Conservation (phyloP, 2,888 invertebrate genomes). For the Drosophila robusta region DNA sequence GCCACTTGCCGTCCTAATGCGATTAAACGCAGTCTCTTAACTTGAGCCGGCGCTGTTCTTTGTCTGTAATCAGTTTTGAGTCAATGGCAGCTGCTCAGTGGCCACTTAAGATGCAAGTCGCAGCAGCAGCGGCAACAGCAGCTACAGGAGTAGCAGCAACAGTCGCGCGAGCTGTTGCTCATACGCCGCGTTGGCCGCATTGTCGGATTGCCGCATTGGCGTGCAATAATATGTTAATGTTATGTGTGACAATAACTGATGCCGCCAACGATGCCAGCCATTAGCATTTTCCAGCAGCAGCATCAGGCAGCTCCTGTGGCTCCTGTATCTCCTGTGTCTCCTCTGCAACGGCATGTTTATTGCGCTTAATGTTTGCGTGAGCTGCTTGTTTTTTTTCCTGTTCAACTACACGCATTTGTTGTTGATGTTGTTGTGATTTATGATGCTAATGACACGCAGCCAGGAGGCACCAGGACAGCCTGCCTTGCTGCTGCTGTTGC, state of each 20-base stretch:
- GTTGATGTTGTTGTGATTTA: slow-evolving; percentile 79
- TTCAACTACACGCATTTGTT: slow-evolving; percentile 36
- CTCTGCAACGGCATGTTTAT: slow-evolving; percentile 75
- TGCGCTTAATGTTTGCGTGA: slow-evolving; percentile 78
- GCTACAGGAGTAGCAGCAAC: no score
- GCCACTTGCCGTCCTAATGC: slow-evolving; percentile 19
- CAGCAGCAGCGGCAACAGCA: slow-evolving; percentile 9
- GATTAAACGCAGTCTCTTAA: slow-evolving; percentile 18
- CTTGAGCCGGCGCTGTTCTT: neutral
- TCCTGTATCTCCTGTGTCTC: slow-evolving; percentile 20
- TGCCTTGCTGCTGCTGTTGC: slow-evolving; percentile 31
- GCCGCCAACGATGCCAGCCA: slow-evolving; percentile 56
- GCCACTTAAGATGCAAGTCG: slow-evolving; percentile 56
- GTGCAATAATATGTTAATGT: slow-evolving; percentile 84
- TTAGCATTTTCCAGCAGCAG: slow-evolving; percentile 71
- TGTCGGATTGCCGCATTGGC: slow-evolving; percentile 44
- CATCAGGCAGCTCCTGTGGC: slow-evolving; percentile 10
- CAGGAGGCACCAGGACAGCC: slow-evolving; percentile 26
- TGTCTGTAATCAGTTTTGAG: slow-evolving; percentile 15
- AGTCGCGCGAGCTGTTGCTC: slow-evolving; percentile 33
- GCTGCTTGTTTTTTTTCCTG: slow-evolving; percentile 38
- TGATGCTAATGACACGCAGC: slow-evolving; percentile 83
- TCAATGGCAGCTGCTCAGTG: neutral
- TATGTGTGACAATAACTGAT: slow-evolving; percentile 76
- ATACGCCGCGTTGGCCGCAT: slow-evolving; percentile 40